phyloP scores from a whole-genome alignment of 2,113 vertebrate genomes.

The Scomber japonicus region DNA sequence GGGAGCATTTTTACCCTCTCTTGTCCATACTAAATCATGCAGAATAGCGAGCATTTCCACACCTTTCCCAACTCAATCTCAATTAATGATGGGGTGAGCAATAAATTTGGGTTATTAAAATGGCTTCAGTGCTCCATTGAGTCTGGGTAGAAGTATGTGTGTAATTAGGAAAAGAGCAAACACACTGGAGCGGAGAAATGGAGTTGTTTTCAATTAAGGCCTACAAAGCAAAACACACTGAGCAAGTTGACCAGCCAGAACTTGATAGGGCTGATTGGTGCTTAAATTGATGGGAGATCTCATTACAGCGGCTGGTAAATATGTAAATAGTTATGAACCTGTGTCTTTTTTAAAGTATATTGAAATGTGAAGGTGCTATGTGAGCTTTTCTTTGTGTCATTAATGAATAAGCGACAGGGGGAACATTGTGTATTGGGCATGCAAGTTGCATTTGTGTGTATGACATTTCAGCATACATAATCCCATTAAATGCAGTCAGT shows the following conservation, averaged over 20 bases:
- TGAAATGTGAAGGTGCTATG: constrained; percentile 23
- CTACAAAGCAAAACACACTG: constrained; percentile 54
- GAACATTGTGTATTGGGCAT: constrained; percentile 14
- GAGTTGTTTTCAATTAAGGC: constrained; percentile 72
- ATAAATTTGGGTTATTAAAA: constrained; percentile 71
- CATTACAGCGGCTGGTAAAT: constrained; percentile 43
- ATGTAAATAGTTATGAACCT: constrained; percentile 30
- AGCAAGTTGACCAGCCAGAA: constrained; percentile 38
- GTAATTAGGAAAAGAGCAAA: constrained; percentile 62
- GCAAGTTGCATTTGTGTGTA: constrained; percentile 46
- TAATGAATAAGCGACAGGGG: constrained; percentile 1
- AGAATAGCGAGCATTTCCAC: constrained; percentile 32
- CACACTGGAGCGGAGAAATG: constrained; percentile 40
- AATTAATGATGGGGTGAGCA: constrained; percentile 50
- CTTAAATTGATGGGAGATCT: constrained; percentile 59
- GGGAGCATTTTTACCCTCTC: constrained; percentile 9
- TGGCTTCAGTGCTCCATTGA: constrained; percentile 46
- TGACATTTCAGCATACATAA: constrained; percentile 70
- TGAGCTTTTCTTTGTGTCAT: constrained; percentile 19
- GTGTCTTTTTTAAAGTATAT: constrained; percentile 13
- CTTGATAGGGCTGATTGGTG: constrained; percentile 49
- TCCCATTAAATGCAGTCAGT: constrained; percentile 68
- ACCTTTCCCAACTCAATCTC: constrained; percentile 47
- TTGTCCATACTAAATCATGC: constrained; percentile 26
- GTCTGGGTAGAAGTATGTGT: constrained; percentile 45